Conservation (phyloP, 2,113 vertebrate genomes). For the Spea bombifrons region DNA sequence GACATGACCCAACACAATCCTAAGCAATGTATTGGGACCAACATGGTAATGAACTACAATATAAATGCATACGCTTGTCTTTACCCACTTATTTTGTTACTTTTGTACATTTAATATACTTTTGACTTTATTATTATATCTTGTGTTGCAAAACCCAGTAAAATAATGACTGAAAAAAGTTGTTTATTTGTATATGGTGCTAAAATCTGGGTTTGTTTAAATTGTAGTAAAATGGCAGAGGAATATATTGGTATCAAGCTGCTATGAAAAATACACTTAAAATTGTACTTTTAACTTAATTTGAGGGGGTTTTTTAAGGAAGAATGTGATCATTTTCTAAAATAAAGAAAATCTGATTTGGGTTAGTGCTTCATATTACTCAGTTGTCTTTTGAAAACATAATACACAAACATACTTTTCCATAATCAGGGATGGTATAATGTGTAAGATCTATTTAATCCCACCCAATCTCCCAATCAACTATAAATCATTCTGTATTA, state of each 20-base stretch:
- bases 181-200: slow-evolving; percentile 58
- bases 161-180: slow-evolving; percentile 57
- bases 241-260: slow-evolving; percentile 46
- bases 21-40: slow-evolving; percentile 34
- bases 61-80: slow-evolving; percentile 58
- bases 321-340: slow-evolving; percentile 6
- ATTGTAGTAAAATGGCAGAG: slow-evolving; percentile 48
- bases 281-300: slow-evolving; percentile 30
- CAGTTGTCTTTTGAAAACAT: not conserved
- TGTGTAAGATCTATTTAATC: too few species aligned
- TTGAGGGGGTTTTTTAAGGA: slow-evolving; percentile 43
- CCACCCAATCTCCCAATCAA: too few species aligned
- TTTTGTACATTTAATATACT: slow-evolving; percentile 78
- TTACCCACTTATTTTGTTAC: slow-evolving; percentile 64
- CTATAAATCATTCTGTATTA: too few species aligned
- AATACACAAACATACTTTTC: not conserved
- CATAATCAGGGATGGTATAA: too few species aligned
- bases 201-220: slow-evolving; percentile 52
- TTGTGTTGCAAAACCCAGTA: slow-evolving; percentile 60
- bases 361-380: not conserved
- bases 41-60: slow-evolving; percentile 34
- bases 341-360: not conserved
- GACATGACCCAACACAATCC: slow-evolving; percentile 15
- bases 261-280: slow-evolving; percentile 23
- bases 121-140: slow-evolving; percentile 68